Percentiles rank a stretch among this genome's conserved stretches.
Conservation (phyloP, 2,888 invertebrate species). For the Argyra leucocephala region DNA sequence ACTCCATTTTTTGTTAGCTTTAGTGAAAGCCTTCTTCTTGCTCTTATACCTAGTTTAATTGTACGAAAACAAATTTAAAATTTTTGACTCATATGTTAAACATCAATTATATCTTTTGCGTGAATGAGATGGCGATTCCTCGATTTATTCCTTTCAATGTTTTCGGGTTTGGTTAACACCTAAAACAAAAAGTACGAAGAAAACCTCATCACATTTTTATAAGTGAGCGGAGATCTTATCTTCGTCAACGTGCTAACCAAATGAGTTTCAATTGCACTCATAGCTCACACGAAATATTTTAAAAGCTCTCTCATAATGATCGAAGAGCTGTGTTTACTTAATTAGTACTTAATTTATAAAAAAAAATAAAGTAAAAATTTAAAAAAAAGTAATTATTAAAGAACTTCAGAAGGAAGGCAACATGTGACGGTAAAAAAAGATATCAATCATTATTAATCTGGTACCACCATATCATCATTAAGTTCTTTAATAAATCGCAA, state of each 20-base stretch:
- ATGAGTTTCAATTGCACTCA: slow-evolving; percentile 21
- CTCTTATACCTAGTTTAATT: slow-evolving; percentile 79
- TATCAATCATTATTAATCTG: slow-evolving; percentile 34
- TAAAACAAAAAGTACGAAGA: slow-evolving; percentile 44
- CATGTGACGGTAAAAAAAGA: slow-evolving; percentile 35
- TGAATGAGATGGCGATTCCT: not conserved
- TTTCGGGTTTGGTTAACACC: no score
- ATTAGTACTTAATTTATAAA: slow-evolving; percentile 19
- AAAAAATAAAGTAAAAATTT: slow-evolving; percentile 22
- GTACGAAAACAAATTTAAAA: not conserved
- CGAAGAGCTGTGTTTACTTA: slow-evolving; percentile 49
- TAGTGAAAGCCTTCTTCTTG: slow-evolving; percentile 99
- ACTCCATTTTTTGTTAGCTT: slow-evolving; percentile 96
- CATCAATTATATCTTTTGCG: not conserved
- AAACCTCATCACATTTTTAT: slow-evolving; percentile 51
- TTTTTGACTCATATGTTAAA: not conserved
- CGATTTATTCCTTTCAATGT: not conserved
- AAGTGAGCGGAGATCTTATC: slow-evolving; percentile 58
- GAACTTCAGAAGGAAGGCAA: slow-evolving; percentile 37
- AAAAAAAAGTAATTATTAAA: slow-evolving; percentile 11
- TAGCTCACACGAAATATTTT: slow-evolving; percentile 42
- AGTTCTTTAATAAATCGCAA: not conserved
- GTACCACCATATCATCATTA: slow-evolving; percentile 42
- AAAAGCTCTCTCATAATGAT: slow-evolving; percentile 59
- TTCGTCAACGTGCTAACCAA: slow-evolving; percentile 40